Conservation (phyloP, 2,113 vertebrate genomes). For the Leptodactylus fuscus region DNA sequence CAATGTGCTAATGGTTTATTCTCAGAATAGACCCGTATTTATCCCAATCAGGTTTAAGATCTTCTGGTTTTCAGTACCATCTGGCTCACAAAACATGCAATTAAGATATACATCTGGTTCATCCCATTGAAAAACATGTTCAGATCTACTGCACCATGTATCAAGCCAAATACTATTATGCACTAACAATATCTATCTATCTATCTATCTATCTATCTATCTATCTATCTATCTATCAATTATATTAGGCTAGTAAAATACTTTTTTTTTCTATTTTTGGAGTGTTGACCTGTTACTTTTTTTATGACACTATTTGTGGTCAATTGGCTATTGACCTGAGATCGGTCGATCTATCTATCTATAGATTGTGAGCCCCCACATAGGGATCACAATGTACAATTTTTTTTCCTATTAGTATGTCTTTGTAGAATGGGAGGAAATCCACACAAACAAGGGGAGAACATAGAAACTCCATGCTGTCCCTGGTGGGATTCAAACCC, state of each 20-base stretch:
- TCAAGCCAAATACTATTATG: neutral
- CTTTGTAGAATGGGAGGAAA: too few relatives aligned
- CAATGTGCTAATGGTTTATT: slow-evolving; percentile 14
- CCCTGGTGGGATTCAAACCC: too few relatives aligned
- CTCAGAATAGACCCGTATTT: neutral
- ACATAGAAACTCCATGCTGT: too few relatives aligned
- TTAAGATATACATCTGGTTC: slow-evolving; percentile 36
- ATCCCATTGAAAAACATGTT: slow-evolving; percentile 26
- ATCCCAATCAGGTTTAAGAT: slow-evolving; percentile 27
- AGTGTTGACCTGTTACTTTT: too few relatives aligned
- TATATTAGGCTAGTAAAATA: too few relatives aligned
- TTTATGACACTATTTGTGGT: too few relatives aligned
- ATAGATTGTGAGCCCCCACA: too few relatives aligned
- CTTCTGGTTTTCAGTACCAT: neutral
- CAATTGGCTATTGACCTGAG: too few relatives aligned
- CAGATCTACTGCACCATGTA: neutral
- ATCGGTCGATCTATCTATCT: neutral
- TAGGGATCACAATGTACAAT: too few relatives aligned
- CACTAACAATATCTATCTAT: neutral
- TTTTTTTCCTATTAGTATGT: too few relatives aligned
- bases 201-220: neutral
- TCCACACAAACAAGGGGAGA: too few relatives aligned
- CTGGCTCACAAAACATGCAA: slow-evolving; percentile 24
- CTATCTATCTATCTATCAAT: neutral
- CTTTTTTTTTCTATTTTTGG: too few relatives aligned